phyloP scores from a whole-genome alignment of 37 sponge, comb jelly and placozoan species.

The Crambe crambe region DNA sequence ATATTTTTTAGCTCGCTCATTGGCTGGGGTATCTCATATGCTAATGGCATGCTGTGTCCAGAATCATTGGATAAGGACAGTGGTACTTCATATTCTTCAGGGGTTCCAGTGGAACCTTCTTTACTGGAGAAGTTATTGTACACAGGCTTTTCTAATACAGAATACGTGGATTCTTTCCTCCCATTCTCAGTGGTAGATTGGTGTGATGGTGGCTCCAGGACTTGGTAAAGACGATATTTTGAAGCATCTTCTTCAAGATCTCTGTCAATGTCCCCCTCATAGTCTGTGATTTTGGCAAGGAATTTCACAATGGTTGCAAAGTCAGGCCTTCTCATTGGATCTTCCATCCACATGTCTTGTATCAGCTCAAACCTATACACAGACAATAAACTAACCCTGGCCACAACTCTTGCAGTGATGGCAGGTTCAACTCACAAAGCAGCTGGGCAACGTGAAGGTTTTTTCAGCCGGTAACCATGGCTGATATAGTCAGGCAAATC shows the following conservation, averaged over 20 bases:
- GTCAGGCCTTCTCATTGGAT: not conserved
- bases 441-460: conserved; percentile 39
- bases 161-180: not conserved
- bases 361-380: conserved; percentile 4
- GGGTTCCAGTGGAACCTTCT: not conserved
- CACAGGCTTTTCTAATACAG: not conserved
- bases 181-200: not conserved
- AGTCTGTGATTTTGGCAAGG: not conserved
- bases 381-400: not conserved
- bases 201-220: not conserved
- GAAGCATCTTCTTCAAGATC: not conserved
- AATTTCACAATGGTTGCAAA: not conserved
- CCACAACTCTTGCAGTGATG: not conserved
- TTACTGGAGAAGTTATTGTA: not conserved
- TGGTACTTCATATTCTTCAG: conserved; percentile 21
- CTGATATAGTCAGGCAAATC: conserved; percentile 52
- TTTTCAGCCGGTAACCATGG: conserved; percentile 40
- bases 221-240: not conserved
- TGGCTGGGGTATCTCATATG: not conserved
- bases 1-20: too few relatives aligned
- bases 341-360: not conserved
- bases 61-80: too few relatives aligned
- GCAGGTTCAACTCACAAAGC: conserved; percentile 33
- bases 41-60: too few relatives aligned
- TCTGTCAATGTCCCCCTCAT: conserved; percentile 6